Evolutionary conservation across 2,113 vertebrate species (phyloP).

Genomic region (Callorhinus ursinus): DNA sequence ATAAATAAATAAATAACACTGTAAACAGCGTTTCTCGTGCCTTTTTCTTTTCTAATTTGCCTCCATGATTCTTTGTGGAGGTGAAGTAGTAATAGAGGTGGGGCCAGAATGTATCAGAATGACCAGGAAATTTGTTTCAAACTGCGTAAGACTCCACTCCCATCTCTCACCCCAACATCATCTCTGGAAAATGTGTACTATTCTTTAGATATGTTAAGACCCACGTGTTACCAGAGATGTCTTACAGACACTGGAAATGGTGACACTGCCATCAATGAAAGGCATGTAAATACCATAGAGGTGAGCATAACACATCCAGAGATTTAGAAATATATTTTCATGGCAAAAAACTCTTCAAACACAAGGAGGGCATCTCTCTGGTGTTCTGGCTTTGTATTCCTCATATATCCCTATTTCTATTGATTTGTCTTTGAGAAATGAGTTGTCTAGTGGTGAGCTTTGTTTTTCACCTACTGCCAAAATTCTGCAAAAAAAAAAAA

Average conservation of each 20-base stretch:
- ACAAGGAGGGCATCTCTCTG: not conserved
- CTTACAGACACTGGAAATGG: not conserved
- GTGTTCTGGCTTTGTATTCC: not conserved
- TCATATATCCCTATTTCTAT: not conserved
- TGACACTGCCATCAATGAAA: not conserved
- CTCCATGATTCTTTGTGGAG: not conserved
- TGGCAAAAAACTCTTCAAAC: not conserved
- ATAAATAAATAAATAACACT: not conserved
- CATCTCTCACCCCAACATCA: not conserved
- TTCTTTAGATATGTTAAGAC: not conserved
- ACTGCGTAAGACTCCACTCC: not conserved
- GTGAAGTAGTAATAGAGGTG: not conserved
- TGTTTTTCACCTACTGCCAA: not conserved
- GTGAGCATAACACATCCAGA: not conserved
- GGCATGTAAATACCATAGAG: not conserved
- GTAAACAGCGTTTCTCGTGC: constrained; percentile 27
- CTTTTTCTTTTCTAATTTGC: not conserved
- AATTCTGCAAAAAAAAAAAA: not conserved
- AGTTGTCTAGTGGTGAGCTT: not conserved
- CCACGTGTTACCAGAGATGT: not conserved
- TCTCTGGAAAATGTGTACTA: not conserved
- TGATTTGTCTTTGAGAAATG: not conserved
- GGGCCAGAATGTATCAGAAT: not conserved
- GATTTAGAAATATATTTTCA: not conserved
- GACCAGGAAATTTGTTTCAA: not conserved